phyloP scores from a whole-genome alignment of 1,140 invertebrate species.

The Ceratoteleas bidentatus region DNA sequence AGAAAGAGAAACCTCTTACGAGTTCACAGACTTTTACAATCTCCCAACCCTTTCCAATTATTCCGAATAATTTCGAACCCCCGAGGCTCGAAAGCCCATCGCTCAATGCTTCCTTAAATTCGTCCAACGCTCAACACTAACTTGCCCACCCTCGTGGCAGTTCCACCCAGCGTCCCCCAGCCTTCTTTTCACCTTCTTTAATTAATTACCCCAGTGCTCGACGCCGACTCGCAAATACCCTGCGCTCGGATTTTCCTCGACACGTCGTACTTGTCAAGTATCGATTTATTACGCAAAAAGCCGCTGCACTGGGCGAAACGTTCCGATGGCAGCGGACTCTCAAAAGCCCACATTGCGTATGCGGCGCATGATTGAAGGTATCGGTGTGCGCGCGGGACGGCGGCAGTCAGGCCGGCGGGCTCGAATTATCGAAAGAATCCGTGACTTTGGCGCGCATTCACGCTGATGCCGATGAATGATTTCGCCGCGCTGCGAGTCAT shows the following conservation, averaged over 20 bases:
- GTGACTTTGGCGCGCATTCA: slow-evolving; percentile 61
- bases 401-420: background rate
- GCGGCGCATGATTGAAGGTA: slow-evolving; percentile 62
- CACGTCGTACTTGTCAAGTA: slow-evolving; percentile 60
- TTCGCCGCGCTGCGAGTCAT: slow-evolving; percentile 61
- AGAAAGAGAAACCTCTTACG: too few species aligned
- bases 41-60: too few species aligned
- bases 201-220: slow-evolving; percentile 48
- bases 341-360: slow-evolving; percentile 60
- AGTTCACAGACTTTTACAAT: too few species aligned
- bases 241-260: slow-evolving; percentile 39
- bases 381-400: slow-evolving; percentile 36
- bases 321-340: slow-evolving; percentile 44
- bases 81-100: too few species aligned
- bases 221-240: slow-evolving; percentile 39
- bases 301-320: slow-evolving; percentile 47
- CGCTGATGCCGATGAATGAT: slow-evolving; percentile 65
- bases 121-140: too few species aligned
- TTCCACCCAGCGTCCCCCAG: too few species aligned
- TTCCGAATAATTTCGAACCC: too few species aligned
- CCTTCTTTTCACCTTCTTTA: slow-evolving; percentile 37
- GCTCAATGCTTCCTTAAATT: too few species aligned
- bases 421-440: slow-evolving; percentile 64
- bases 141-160: too few species aligned
- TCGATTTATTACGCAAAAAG: slow-evolving; percentile 65